Percentiles rank a stretch among this genome's conserved stretches.
These are phyloP conservation scores for Premnoplex brunnescens DNA, from an alignment of 2,797 vertebrate species.

Conservation along the genomic window DNA sequence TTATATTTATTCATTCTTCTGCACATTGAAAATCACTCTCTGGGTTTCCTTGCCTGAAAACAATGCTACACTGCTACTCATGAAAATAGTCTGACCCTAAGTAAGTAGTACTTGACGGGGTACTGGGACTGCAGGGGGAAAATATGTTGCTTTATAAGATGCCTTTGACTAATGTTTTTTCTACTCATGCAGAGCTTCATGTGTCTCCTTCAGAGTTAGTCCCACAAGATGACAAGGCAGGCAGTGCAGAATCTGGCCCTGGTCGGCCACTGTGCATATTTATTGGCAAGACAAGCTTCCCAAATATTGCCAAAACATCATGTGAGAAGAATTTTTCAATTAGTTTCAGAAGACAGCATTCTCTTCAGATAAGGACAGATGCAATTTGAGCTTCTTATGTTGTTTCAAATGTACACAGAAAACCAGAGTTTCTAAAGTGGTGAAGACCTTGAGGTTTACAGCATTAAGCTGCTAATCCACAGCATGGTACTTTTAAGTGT, in stretches of 20 bases:
- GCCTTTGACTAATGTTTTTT: background rate
- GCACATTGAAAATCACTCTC: background rate
- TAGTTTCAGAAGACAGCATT: background rate
- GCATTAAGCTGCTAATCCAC: background rate
- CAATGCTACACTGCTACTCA: background rate
- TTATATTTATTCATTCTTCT: background rate
- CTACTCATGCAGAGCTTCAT: background rate
- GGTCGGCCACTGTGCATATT: background rate
- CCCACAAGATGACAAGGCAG: background rate
- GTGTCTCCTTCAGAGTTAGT: background rate
- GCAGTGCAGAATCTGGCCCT: background rate
- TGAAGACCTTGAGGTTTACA: background rate
- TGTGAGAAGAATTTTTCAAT: background rate
- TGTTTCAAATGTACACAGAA: background rate
- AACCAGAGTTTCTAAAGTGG: background rate
- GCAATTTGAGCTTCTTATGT: background rate
- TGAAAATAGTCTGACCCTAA: background rate
- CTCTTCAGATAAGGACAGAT: background rate
- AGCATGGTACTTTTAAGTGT: background rate
- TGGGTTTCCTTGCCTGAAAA: fast-evolving
- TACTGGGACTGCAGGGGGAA: background rate
- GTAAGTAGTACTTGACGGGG: background rate
- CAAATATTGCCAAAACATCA: background rate
- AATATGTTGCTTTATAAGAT: background rate
- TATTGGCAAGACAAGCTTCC: background rate